Conservation (phyloP, 64 coral and sea anemone species). For the Astreopora myriophthalma region DNA sequence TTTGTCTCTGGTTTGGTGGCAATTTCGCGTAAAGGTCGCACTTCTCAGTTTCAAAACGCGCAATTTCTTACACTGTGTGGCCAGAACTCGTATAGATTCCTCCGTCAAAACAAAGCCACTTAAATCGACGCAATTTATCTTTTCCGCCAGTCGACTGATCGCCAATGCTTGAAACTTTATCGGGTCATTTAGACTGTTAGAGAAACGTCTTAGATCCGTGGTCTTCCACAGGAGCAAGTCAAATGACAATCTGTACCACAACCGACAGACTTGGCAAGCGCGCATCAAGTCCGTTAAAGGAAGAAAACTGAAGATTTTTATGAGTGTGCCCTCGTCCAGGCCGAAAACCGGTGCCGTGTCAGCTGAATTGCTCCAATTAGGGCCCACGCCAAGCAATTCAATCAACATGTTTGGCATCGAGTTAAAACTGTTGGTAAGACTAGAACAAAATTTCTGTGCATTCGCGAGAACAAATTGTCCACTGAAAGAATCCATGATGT, state of each 20-base stretch:
- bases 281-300: constrained; percentile 48
- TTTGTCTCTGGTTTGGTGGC: neutral
- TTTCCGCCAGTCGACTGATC: neutral
- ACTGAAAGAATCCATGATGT: neutral
- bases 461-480: neutral
- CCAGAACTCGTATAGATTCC: constrained; percentile 35
- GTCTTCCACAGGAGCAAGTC: constrained; percentile 60
- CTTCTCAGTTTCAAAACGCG: constrained; percentile 55
- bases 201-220: constrained; percentile 69
- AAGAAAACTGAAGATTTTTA: constrained; percentile 66
- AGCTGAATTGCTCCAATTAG: neutral
- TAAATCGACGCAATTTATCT: constrained; percentile 40
- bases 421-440: neutral
- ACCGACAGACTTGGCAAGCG: constrained; percentile 50
- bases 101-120: constrained; percentile 67
- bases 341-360: neutral
- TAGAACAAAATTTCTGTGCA: neutral
- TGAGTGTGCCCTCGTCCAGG: constrained; percentile 45
- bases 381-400: neutral
- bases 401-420: neutral
- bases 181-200: constrained; percentile 21
- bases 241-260: constrained; percentile 64
- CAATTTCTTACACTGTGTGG: constrained; percentile 43
- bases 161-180: constrained; percentile 25
- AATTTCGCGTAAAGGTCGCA: neutral